These are phyloP conservation scores for Heliconius eleuchia DNA, from an alignment of 1,140 invertebrate species.

Conservation along the genomic window DNA sequence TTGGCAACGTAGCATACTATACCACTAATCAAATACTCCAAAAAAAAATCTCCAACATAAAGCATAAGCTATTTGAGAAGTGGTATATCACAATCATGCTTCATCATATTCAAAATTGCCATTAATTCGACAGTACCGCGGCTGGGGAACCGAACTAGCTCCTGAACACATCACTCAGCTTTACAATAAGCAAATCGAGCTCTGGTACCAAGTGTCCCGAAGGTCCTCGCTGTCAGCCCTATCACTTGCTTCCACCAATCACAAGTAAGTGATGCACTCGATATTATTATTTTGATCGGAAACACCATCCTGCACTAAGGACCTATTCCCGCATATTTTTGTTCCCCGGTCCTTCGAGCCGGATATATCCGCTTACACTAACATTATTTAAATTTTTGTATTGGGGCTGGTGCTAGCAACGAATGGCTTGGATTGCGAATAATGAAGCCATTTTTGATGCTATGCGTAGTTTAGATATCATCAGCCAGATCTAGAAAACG, in stretches of 20 bases:
- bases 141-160: conserved; percentile 93
- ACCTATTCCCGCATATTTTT: conserved; percentile 38
- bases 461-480: conserved; percentile 59
- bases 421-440: conserved; percentile 67
- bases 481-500: conserved; percentile 48
- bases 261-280: conserved; percentile 84
- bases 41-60: conserved; percentile 22
- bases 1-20: conserved; percentile 39
- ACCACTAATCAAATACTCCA: conserved; percentile 37
- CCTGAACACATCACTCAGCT: conserved; percentile 88
- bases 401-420: conserved; percentile 65
- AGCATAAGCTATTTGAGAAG: conserved; percentile 42
- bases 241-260: conserved; percentile 92
- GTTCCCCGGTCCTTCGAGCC: conserved; percentile 46
- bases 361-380: conserved; percentile 50
- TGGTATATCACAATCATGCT: conserved; percentile 64
- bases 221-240: conserved; percentile 93
- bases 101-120: conserved; percentile 64
- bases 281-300: conserved; percentile 39
- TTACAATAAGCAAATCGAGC: conserved; percentile 90
- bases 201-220: conserved; percentile 94
- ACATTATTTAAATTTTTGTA: conserved; percentile 57
- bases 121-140: conserved; percentile 87
- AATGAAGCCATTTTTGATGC: conserved; percentile 49
- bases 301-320: conserved; percentile 49